Percentiles rank a stretch among this genome's conserved stretches.
Evolutionary conservation across 1,140 invertebrate genomes (phyloP).

Genomic region (Saccostrea glomerata): DNA sequence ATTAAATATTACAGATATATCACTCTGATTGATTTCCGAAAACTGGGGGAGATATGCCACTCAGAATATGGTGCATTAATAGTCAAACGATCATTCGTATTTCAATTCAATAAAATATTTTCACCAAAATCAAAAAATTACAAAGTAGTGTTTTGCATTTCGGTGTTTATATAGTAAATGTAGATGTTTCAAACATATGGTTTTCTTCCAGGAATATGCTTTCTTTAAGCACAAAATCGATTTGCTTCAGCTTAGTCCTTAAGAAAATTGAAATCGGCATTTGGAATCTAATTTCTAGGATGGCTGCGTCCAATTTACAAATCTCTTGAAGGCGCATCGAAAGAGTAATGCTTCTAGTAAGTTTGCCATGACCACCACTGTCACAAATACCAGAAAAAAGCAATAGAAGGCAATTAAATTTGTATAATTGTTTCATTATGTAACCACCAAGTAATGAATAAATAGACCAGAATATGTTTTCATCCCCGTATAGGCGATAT

Average conservation of each 20-base stretch:
- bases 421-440: constrained; percentile 27
- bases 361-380: neutral
- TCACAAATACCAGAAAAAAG: neutral
- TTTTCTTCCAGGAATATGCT: neutral
- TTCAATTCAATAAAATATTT: too few relatives aligned
- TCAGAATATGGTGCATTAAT: too few relatives aligned
- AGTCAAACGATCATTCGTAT: too few relatives aligned
- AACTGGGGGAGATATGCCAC: too few relatives aligned
- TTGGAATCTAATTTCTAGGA: constrained; percentile 27
- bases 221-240: neutral
- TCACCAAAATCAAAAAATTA: too few relatives aligned
- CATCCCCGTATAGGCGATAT: neutral
- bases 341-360: neutral
- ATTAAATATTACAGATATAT: too few relatives aligned
- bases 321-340: neutral
- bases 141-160: too few relatives aligned
- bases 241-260: constrained; percentile 1
- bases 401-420: neutral
- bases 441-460: neutral
- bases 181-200: neutral
- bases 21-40: too few relatives aligned
- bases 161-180: too few relatives aligned
- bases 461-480: neutral
- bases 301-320: constrained; percentile 23
- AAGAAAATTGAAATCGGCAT: constrained; percentile 34